Evolutionary conservation across 2,797 vertebrate species (phyloP).

Genomic region (Fundulus diaphanus): DNA sequence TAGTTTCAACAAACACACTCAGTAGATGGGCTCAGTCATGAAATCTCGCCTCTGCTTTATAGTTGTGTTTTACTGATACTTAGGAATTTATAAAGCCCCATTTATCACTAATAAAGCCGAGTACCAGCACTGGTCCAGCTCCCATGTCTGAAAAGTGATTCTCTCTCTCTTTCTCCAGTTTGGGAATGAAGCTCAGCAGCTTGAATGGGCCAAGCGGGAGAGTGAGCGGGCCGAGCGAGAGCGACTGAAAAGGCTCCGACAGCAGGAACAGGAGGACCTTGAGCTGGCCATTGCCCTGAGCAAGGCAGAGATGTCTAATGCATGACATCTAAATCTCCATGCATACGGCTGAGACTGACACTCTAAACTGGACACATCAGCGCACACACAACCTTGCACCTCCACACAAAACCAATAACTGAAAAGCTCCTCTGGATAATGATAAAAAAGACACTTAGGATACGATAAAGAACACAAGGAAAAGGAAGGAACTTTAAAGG

Average conservation of each 20-base stretch:
- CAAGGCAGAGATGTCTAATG: conserved; percentile 96
- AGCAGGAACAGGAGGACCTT: conserved; percentile 97
- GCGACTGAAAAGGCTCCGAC: conserved; percentile 90
- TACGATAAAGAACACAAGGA: conserved; percentile 9
- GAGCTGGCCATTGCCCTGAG: conserved; percentile 98
- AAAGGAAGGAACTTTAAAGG: not conserved
- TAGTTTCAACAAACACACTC: not conserved
- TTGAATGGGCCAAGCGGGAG: conserved; percentile 98
- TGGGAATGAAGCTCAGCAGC: conserved; percentile 97
- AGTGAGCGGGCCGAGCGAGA: conserved; percentile 95
- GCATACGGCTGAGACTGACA: conserved; percentile 15
- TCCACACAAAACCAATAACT: conserved; percentile 2
- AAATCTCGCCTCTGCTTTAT: not conserved
- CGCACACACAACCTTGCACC: conserved; percentile 9
- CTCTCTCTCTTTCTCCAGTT: conserved; percentile 78
- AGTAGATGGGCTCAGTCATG: not conserved
- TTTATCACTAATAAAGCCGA: not conserved
- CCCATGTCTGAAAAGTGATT: not conserved
- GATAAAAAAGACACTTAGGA: conserved; percentile 17
- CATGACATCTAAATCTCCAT: conserved; percentile 73
- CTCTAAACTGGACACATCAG: conserved; percentile 35
- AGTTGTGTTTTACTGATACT: not conserved
- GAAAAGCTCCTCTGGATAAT: conserved; percentile 17
- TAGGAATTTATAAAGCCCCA: not conserved
- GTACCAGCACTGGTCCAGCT: not conserved